phyloP scores from a whole-genome alignment of 2,113 vertebrate species.

The Lota lota region DNA sequence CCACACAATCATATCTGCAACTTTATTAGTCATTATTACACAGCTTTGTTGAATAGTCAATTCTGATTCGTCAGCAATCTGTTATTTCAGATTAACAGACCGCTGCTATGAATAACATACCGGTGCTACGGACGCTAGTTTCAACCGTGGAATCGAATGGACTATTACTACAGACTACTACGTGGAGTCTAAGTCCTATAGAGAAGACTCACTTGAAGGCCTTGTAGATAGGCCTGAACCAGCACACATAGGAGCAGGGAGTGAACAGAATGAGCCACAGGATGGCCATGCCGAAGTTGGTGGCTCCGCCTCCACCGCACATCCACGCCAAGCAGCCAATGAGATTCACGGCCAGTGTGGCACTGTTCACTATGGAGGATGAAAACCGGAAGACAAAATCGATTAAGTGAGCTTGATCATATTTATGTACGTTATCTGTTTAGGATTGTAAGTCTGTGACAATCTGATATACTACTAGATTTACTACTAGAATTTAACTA shows the following conservation, averaged over 20 bases:
- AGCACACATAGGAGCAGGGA: slow-evolving; percentile 98
- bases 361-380: slow-evolving; percentile 87
- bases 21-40: no score
- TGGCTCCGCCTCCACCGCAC: slow-evolving; percentile 93
- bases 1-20: no score
- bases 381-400: slow-evolving; percentile 1
- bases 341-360: slow-evolving; percentile 95
- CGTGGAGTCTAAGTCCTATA: no score
- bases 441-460: no score
- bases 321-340: slow-evolving; percentile 98
- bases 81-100: no score
- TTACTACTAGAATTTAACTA: no score
- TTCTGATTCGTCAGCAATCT: background rate
- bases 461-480: no score
- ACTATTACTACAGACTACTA: no score
- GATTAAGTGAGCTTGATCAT: no score
- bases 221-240: slow-evolving; percentile 99
- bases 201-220: slow-evolving; percentile 91
- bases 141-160: no score
- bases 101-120: background rate
- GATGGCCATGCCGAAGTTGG: slow-evolving; percentile 97
- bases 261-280: slow-evolving; percentile 99
- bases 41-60: no score
- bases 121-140: background rate
- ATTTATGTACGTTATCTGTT: no score